Base-by-base conservation (phyloP, 2,888 invertebrate genomes). In the Papilio elwesi region DNA sequence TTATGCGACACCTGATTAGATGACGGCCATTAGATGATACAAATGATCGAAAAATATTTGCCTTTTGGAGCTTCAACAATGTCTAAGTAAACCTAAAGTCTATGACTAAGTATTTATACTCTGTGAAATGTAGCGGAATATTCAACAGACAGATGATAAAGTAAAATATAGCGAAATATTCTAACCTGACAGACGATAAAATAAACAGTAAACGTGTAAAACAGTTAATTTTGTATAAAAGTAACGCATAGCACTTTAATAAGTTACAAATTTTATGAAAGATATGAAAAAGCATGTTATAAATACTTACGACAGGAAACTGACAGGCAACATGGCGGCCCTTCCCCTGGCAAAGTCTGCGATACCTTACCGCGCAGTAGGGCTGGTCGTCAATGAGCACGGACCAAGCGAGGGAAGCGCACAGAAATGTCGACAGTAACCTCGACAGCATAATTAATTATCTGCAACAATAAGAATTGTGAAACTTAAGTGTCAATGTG, bases 301-400 rank as follows among this genome's bases (percentile, higher is more conserved):
- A 12, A 59, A 26, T 26, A 81, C 86, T 84, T 78, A 93, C 93
- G 72, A 82, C 77, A 47, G 90, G 84, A 74, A 87, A 93, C 76
- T 88, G 88, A 74, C 93, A 93, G 4, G 85, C 92, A 0, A 93
- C 84, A 75, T 93, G 93, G 0, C 76, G 76, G 0, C 93, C 92
- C 65, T 92, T 93, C 0, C 89, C 91, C 71, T 89, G 87, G 74
- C 93, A 93, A 6, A 93, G 83, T 4, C 90, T 79, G 12, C 86
- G 78, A 78, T 90, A 91, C 36, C 90, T 78, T 7, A 83, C 67
- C 1, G 86, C 78, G 76, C 93, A 93, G 81, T 93, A 92, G 0
- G 85, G 87, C 8, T 83, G 80, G 26, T 92, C 92, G 6, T 90
- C 88, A 15, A 78, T 73, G 6, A 76, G 53, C 7, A 75, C 76